Evolutionary conservation across 2,888 invertebrate species (phyloP), one percentile per base, ranked within the genome.

Genomic region (Chrysina gloriosa): DNA sequence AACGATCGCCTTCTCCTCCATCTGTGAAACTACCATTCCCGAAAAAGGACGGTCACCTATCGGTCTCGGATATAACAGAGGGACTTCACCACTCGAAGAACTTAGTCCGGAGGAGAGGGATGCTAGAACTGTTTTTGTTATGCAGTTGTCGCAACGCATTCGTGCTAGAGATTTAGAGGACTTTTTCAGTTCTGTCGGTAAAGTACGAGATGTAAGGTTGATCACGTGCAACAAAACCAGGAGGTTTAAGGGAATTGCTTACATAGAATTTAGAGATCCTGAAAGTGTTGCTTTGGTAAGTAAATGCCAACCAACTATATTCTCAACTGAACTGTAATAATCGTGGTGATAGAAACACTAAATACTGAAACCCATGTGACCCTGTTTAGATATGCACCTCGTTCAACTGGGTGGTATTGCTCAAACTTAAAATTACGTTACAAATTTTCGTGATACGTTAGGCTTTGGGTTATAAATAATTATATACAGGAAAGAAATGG

Each of bases 161-260:
- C 89, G 96, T 75, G 96, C 94, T 65, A 90, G 96, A 73, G 98
- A 98, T 83, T 85, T 98, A 71, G 97, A 99, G 84, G 98, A 99
- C 84, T 99, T 99, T 84, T 99, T 99, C 84, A 97, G 97, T 25
- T 94, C 97, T 70, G 98, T 99, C 69, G 99, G 99, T 47, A 97
- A 97, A 89, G 97, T 97, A 68, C 90, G 97, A 76, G 99, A 99
- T 86, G 99, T 99, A 16, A 89, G 98, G 78, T 90, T 99, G 76
- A 99, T 99, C 68, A 97, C 97, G 66, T 99, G 99, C 84, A 98
- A 98, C 84, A 98, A 98, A 84, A 99, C 99, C 0, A 90, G 98
- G 79, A 87, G 98, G 74, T 98, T 98, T 79, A 99, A 99, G 85
- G 99, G 99, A 48, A 98, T 99, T 77, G 96, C 98, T n/a, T 99